phyloP scores from a whole-genome alignment of 1,140 invertebrate genomes.

The Micrasema longulum region DNA sequence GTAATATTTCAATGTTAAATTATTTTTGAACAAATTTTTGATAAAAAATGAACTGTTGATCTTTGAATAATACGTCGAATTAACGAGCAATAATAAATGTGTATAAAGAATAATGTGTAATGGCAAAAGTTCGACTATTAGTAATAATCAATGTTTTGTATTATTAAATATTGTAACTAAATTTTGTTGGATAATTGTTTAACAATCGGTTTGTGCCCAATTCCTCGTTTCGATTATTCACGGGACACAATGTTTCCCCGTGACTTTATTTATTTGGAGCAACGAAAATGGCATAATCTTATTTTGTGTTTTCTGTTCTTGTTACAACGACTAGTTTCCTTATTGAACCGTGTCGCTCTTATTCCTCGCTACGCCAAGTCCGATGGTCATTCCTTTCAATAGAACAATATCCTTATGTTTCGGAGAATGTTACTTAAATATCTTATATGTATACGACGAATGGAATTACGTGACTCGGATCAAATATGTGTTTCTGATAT shows the following conservation, averaged over 20 bases:
- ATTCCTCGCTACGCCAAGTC: no score
- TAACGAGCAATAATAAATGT: constrained; percentile 9
- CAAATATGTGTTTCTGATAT: no score
- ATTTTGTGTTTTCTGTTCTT: constrained; percentile 7
- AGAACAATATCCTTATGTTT: no score
- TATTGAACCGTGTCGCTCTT: no score
- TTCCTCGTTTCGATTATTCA: no score
- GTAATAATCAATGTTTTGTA: constrained; percentile 3
- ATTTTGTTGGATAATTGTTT: constrained; percentile 5
- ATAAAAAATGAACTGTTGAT: constrained; percentile 1
- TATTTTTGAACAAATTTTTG: constrained; percentile 8
- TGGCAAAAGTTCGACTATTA: no score
- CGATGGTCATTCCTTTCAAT: no score
- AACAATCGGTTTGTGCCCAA: background rate
- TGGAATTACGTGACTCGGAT: background rate
- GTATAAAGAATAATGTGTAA: no score
- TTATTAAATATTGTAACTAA: background rate
- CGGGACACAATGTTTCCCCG: no score
- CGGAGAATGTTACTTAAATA: no score
- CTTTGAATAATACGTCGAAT: constrained; percentile 9
- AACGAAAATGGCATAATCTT: constrained; percentile 26
- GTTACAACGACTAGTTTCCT: background rate
- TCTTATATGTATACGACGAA: constrained; percentile 4
- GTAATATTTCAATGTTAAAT: constrained; percentile 2
- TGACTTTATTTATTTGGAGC: constrained; percentile 12